Percentiles rank a stretch among this genome's conserved stretches.
Conservation (phyloP, 2,113 vertebrate genomes). For the Aldabrachelys gigantea region DNA sequence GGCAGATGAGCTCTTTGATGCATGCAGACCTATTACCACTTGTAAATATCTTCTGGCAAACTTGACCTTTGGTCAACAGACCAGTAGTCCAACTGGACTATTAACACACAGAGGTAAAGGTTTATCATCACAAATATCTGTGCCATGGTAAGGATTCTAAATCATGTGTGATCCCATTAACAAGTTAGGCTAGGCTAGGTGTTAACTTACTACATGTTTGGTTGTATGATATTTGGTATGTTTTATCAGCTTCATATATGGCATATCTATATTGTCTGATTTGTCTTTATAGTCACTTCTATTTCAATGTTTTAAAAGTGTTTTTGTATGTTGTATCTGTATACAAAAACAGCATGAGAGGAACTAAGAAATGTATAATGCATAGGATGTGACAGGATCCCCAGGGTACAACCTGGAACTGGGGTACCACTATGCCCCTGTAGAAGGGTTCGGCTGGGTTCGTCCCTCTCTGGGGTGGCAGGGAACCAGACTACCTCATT, state of each 20-base stretch:
- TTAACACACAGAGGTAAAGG: not conserved
- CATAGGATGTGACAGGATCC: not conserved
- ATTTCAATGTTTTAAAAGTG: not conserved
- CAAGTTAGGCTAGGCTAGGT: not conserved
- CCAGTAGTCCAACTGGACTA: not conserved
- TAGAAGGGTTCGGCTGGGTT: too few relatives aligned
- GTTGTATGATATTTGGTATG: not conserved
- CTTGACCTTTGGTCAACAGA: not conserved
- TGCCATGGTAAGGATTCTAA: not conserved
- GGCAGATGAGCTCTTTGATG: not conserved
- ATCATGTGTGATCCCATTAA: not conserved
- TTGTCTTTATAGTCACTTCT: not conserved
- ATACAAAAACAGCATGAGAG: not conserved
- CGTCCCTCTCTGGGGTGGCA: too few relatives aligned
- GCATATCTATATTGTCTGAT: not conserved
- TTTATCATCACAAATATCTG: not conserved
- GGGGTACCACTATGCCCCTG: too few relatives aligned
- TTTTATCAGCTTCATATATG: not conserved
- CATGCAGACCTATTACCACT: not conserved
- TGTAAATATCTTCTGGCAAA: not conserved
- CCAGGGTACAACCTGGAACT: too few relatives aligned
- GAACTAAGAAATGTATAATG: not conserved
- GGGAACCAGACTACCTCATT: too few relatives aligned
- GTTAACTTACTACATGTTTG: too few relatives aligned
- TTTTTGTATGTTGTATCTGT: not conserved